Percentiles rank a stretch among this genome's conserved stretches.
Conservation (phyloP, 2,888 invertebrate genomes). For the Himalopsyche tibetana region DNA sequence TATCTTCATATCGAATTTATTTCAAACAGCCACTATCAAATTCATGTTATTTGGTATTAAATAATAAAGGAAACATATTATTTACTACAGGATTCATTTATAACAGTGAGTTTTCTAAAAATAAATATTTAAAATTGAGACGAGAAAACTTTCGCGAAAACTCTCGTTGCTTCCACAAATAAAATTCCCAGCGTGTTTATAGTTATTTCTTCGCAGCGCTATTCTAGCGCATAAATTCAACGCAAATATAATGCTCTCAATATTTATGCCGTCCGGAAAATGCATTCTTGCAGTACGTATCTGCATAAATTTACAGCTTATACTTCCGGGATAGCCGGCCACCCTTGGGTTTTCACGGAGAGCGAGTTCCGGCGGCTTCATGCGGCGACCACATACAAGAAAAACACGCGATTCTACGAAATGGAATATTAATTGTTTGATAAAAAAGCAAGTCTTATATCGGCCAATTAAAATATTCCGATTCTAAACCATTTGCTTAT, state of each 20-base stretch:
- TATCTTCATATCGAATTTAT: too few species aligned
- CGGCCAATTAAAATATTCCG: background rate
- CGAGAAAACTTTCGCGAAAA: background rate
- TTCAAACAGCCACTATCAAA: too few species aligned
- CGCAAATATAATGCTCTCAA: constrained; percentile 19
- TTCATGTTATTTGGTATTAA: too few species aligned
- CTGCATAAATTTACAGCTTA: constrained; percentile 51
- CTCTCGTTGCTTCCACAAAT: background rate
- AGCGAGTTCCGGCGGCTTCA: background rate
- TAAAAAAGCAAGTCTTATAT: background rate
- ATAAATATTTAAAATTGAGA: background rate
- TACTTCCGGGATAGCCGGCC: constrained; percentile 49
- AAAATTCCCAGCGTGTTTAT: background rate
- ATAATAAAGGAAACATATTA: too few species aligned
- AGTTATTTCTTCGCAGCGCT: background rate
- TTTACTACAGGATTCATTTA: too few species aligned
- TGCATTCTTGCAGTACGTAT: constrained; percentile 47
- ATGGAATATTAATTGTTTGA: background rate
- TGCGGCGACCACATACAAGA: background rate
- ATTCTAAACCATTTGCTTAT: background rate
- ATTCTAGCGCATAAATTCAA: background rate
- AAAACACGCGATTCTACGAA: constrained; percentile 15
- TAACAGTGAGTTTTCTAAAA: too few species aligned
- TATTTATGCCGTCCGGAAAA: constrained; percentile 30
- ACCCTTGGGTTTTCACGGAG: constrained; percentile 30